These are phyloP conservation scores for Rotaria magnacalcarata DNA, from an alignment of 2,888 invertebrate species.

Conservation along the genomic window DNA sequence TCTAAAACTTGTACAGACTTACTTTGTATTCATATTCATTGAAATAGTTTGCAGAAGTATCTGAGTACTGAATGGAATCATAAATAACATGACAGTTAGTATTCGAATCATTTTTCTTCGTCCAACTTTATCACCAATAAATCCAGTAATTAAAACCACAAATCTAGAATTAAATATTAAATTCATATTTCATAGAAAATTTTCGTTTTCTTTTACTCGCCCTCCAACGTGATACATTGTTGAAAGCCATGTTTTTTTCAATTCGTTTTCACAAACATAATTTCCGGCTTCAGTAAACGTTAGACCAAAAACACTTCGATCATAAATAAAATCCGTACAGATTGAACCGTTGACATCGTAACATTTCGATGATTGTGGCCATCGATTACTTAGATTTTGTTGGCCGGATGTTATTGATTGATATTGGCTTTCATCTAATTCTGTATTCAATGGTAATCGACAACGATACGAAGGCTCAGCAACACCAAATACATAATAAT, in stretches of 20 bases:
- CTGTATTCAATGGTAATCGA: neutral
- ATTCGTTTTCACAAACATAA: neutral
- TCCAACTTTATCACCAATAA: neutral
- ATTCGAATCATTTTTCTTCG: neutral
- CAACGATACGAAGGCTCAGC: neutral
- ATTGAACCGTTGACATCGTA: neutral
- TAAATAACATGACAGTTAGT: neutral
- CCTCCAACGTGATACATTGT: neutral
- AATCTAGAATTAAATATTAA: neutral
- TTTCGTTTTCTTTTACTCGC: neutral
- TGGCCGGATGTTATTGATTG: neutral
- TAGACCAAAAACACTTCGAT: slow-evolving; percentile 10
- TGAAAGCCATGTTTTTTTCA: slow-evolving; percentile 9
- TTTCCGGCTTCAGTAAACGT: slow-evolving; percentile 21
- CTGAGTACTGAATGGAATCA: neutral
- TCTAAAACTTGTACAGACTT: neutral
- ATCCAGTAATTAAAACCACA: neutral
- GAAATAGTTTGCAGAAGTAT: neutral
- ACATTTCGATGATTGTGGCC: neutral
- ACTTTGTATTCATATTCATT: neutral
- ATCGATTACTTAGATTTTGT: neutral
- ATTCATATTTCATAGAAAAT: neutral
- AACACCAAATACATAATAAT: slow-evolving; percentile 16
- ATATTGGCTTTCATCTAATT: neutral
- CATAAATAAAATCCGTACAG: slow-evolving; percentile 14